A percentile compares a stretch with the other conserved stretches of the same genome.
Conservation (phyloP, 2,797 vertebrate genomes). For the Rachycentron canadum region DNA sequence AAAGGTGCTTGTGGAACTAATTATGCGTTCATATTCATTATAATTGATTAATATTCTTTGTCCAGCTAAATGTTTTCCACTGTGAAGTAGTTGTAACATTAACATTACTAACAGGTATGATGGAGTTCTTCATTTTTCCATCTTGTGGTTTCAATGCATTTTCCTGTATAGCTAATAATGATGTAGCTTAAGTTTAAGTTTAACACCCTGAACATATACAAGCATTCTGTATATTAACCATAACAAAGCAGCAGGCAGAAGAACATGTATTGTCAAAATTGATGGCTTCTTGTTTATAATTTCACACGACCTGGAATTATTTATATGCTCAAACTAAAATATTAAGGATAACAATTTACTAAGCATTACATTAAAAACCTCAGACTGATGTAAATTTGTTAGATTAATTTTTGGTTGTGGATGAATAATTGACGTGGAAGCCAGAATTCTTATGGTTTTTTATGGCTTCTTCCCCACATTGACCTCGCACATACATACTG, state of each 20-base stretch:
- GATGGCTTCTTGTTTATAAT: background rate
- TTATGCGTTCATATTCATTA: background rate
- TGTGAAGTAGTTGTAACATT: background rate
- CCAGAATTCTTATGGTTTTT: background rate
- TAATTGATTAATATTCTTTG: background rate
- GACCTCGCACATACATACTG: background rate
- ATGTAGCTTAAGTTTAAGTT: background rate
- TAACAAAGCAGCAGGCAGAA: background rate
- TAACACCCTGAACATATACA: background rate
- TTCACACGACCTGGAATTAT: background rate
- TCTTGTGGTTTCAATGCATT: background rate
- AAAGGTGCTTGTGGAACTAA: background rate
- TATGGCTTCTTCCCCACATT: background rate
- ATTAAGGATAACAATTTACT: background rate
- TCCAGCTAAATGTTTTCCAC: background rate
- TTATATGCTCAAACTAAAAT: background rate
- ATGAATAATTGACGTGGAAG: background rate
- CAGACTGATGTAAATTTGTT: background rate
- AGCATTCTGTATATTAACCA: background rate
- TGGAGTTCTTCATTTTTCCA: constrained; percentile 6
- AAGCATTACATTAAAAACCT: background rate
- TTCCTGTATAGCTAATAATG: constrained; percentile 1
- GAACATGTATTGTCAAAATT: background rate
- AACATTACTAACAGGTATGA: background rate
- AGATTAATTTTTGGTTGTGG: background rate